phyloP scores from a whole-genome alignment of 2,113 vertebrate species.

The Peromyscus californicus region DNA sequence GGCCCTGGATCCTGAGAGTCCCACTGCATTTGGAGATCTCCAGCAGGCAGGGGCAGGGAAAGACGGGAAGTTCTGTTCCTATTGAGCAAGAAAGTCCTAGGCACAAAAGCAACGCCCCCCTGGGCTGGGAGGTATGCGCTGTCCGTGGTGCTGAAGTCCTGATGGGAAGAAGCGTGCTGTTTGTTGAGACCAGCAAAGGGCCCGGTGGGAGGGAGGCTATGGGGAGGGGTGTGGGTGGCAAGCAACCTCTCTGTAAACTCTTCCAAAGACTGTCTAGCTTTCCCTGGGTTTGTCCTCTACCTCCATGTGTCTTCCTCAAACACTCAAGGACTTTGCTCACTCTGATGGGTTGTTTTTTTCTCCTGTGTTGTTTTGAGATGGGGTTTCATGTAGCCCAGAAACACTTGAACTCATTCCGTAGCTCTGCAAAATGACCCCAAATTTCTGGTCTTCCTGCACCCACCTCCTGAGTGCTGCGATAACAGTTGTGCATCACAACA shows the following conservation, averaged over 20 bases:
- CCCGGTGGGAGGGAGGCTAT: background rate
- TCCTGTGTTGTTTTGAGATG: background rate
- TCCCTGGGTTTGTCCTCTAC: background rate
- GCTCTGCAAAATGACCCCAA: background rate
- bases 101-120: background rate
- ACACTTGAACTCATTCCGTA: background rate
- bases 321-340: background rate
- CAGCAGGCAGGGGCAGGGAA: background rate
- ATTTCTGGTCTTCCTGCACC: background rate
- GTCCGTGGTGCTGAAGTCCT: background rate
- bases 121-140: background rate
- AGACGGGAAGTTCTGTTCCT: background rate
- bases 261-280: constrained; percentile 83
- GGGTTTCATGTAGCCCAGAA: background rate
- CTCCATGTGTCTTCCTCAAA: too few relatives aligned
- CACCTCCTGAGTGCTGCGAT: too few relatives aligned
- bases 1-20: background rate
- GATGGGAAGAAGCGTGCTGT: constrained; percentile 35
- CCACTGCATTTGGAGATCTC: background rate
- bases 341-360: background rate
- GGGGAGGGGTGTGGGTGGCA: constrained; percentile 23
- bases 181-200: constrained; percentile 83
- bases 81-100: background rate
- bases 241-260: constrained; percentile 81
- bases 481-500: background rate